Conservation (phyloP, 2,113 vertebrate genomes). For the Pterophyllum scalare region DNA sequence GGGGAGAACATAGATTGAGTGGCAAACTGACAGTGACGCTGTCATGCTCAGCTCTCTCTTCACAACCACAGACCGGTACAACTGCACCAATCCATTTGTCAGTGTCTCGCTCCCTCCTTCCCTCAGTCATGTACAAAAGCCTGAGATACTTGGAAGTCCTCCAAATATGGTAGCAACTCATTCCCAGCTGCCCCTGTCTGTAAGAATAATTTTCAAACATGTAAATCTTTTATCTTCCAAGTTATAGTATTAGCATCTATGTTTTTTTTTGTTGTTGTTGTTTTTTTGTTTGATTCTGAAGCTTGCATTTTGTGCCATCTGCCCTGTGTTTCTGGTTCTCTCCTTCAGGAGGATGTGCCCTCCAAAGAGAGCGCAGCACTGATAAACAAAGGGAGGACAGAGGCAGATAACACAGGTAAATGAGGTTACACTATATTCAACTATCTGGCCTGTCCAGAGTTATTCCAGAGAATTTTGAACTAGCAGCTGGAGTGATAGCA, state of each 20-base stretch:
- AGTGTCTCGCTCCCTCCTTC: no score
- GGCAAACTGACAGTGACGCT: neutral
- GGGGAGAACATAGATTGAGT: neutral
- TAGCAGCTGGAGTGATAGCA: neutral
- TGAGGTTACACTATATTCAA: neutral
- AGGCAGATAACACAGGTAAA: constrained; percentile 52
- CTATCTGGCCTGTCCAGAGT: neutral
- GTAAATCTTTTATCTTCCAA: neutral
- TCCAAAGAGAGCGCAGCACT: constrained; percentile 46
- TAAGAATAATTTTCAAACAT: neutral
- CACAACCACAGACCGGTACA: no score
- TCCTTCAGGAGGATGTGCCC: constrained; percentile 49
- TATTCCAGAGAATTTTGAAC: neutral
- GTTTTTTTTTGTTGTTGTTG: neutral
- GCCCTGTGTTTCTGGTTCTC: neutral
- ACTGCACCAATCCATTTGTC: neutral
- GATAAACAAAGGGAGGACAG: constrained; percentile 4
- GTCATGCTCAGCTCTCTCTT: rapidly evolving
- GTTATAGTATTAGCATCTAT: neutral
- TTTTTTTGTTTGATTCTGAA: neutral
- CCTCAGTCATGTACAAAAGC: neutral
- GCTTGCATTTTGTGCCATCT: neutral
- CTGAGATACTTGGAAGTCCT: neutral
- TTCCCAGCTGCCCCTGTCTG: neutral
- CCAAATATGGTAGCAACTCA: neutral